Base-by-base conservation (phyloP, 2,888 invertebrate genomes). In the Drosophila algonquin region DNA sequence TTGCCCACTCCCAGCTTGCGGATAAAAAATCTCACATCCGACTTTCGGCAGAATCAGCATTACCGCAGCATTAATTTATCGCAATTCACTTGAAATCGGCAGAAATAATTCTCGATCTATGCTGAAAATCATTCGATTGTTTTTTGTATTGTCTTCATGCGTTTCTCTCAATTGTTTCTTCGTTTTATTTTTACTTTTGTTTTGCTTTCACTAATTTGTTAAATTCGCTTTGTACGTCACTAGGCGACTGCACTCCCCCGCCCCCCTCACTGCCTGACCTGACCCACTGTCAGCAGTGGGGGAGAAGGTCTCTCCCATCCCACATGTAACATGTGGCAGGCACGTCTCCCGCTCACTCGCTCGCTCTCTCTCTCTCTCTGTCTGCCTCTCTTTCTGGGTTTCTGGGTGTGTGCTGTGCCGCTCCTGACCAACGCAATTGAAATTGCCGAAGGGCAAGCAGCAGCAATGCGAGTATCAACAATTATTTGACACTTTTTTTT, bases 401-500 rank as follows among this genome's bases (percentile, higher is more conserved):
- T 8, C 27, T 35, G 35, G 52, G 52, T 18, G 16, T 30, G 44
- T 44, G 46, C 45, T 6, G 27, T n/a, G 27, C 21, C n/a, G 62
- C 50, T 62, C 74, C 76, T 80, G 80, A 83, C 77, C 80, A 67
- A 81, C 81, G 75, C 83, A 80, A 80, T 63, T 57, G 50, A 63
- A 73, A 67, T 67, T 52, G 44, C n/a, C 63, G 52, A 62, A 70
- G 71, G 70, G 70, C 70, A 63, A 14, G 14, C 35, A 48, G 27
- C 63, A 21, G 21, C 21, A 64, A 18, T 30, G 6, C 32, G 21
- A 18, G 48, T 21, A 46, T 40, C 18, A 21, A 10, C 61, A 40
- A 27, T 51, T 50, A 63, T 44, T 54, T 54, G 48, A 52, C 61
- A 52, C 7, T 53, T 53, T 48, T 30, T 53, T 45, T 54, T 18